Conservation (phyloP, 2,888 invertebrate genomes). For the Alentia gelatinosa region DNA sequence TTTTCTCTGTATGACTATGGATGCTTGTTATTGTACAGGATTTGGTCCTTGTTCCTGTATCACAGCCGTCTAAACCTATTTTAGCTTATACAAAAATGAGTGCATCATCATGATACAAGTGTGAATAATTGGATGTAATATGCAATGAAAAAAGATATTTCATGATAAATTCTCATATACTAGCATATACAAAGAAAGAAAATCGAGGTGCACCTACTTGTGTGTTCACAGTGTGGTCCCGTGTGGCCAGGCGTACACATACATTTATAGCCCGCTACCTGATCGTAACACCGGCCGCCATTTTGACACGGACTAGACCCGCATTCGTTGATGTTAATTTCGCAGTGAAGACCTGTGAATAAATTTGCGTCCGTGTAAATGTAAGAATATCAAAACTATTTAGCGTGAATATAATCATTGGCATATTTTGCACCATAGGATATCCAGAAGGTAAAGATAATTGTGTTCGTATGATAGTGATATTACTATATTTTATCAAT, state of each 20-base stretch:
- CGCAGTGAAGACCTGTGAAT: conserved; percentile 41
- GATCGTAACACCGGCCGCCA: conserved; percentile 51
- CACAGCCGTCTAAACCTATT: neutral
- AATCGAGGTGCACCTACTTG: conserved; percentile 41
- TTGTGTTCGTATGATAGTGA: too few relatives aligned
- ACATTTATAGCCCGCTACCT: conserved; percentile 51
- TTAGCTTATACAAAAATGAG: neutral
- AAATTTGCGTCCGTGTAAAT: neutral
- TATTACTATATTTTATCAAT: too few relatives aligned
- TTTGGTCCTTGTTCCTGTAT: neutral
- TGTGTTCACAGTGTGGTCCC: conserved; percentile 45
- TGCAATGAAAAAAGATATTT: too few relatives aligned
- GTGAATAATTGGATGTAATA: too few relatives aligned
- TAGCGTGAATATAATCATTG: too few relatives aligned
- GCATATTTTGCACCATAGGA: too few relatives aligned
- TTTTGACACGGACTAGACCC: conserved; percentile 49
- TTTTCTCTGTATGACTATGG: too few relatives aligned
- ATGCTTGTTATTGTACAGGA: neutral
- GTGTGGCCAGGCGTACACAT: conserved; percentile 45
- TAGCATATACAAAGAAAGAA: too few relatives aligned
- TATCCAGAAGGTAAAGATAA: too few relatives aligned
- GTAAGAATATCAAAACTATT: neutral
- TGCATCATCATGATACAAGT: too few relatives aligned
- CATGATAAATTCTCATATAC: too few relatives aligned
- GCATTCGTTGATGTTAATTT: conserved; percentile 55